phyloP scores from a whole-genome alignment of 2,797 vertebrate species.

The Tokudaia muenninki region DNA sequence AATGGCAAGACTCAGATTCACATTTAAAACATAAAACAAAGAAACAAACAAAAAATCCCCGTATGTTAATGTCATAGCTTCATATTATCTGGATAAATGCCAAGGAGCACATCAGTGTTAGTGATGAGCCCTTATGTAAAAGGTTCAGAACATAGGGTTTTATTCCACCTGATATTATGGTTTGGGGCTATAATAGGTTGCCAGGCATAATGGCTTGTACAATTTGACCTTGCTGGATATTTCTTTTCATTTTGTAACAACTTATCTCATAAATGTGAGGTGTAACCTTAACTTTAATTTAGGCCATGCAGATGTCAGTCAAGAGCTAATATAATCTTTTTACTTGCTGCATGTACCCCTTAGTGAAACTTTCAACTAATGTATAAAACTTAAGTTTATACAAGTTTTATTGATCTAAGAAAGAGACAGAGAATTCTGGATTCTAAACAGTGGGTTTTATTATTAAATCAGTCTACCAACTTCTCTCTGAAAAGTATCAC shows the following conservation, averaged over 20 bases:
- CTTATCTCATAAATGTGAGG: not conserved
- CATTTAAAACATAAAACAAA: constrained; percentile 28
- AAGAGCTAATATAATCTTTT: constrained; percentile 24
- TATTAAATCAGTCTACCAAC: not conserved
- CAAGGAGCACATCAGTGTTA: constrained; percentile 72
- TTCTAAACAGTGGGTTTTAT: not conserved
- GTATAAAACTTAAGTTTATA: not conserved
- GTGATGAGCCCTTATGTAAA: constrained; percentile 56
- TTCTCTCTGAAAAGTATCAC: not conserved
- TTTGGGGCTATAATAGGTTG: constrained; percentile 56
- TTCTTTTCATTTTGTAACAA: constrained; percentile 49
- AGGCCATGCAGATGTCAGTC: not conserved
- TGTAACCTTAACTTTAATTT: constrained; percentile 54
- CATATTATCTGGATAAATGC: constrained; percentile 77
- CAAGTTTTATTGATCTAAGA: not conserved
- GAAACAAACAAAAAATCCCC: not conserved
- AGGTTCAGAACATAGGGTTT: constrained; percentile 70
- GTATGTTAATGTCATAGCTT: constrained; percentile 77
- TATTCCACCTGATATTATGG: constrained; percentile 70
- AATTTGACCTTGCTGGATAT: constrained; percentile 69
- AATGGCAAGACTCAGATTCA: constrained; percentile 56
- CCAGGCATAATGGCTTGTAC: constrained; percentile 55
- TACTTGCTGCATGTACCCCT: not conserved
- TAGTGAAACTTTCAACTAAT: not conserved
- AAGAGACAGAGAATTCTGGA: not conserved